Conservation (phyloP, 1,140 invertebrate species). For the Tetramorium simillimum region DNA sequence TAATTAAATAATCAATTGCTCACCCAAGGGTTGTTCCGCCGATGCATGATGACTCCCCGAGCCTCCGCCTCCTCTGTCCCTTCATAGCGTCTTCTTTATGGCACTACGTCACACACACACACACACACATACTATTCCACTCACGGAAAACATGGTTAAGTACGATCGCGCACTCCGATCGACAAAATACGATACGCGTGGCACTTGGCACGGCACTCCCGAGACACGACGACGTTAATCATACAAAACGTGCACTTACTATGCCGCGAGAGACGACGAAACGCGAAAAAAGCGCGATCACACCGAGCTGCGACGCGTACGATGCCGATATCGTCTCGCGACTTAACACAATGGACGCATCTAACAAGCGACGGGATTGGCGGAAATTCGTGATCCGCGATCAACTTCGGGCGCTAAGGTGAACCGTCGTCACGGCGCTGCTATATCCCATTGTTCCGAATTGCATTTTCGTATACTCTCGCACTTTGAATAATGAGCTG, state of each 20-base stretch:
- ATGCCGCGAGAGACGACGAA: not conserved
- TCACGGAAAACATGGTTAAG: not conserved
- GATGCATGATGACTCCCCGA: not conserved
- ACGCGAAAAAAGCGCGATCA: not conserved
- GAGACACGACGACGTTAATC: not conserved
- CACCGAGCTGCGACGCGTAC: not conserved
- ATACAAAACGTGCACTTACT: not conserved
- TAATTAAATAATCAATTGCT: slow-evolving; percentile 2
- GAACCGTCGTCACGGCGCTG: not conserved
- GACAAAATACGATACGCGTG: not conserved
- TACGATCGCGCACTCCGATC: not conserved
- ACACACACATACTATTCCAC: not conserved
- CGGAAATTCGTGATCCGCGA: not conserved
- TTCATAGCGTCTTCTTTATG: not conserved
- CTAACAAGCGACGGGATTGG: not conserved
- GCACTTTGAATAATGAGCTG: not conserved
- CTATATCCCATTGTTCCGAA: not conserved
- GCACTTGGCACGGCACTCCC: not conserved
- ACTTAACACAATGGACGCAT: not conserved
- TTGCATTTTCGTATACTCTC: not conserved
- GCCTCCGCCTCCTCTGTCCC: not conserved
- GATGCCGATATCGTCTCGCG: not conserved
- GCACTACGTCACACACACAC: not conserved
- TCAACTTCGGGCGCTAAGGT: not conserved
- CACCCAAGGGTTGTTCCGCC: not conserved